Evolutionary conservation across 2,888 invertebrate species (phyloP), one percentile per base, ranked within the genome.

Genomic region (Apotomis turbidana): DNA sequence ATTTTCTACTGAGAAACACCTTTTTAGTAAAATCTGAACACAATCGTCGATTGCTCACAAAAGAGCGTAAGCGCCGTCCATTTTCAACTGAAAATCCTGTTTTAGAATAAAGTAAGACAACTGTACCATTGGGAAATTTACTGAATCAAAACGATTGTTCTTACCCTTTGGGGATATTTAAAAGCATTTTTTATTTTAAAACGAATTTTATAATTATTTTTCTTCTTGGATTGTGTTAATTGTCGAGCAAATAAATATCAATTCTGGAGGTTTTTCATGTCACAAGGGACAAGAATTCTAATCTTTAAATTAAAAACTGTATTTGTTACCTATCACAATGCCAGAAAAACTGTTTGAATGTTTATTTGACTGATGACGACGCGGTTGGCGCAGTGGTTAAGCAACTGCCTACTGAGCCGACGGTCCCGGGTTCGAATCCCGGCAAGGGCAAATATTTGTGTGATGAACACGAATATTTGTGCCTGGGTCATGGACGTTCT

Each of bases 51-150:
- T 27, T 27, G 27, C 27, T 27, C 27, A 5, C 46, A 55, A 46
- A 55, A 55, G 12, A n/a, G 13, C 46, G 8, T 66, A 55, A 27
- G 5, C 2, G 12, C 12, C 12, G 27, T 27, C 3, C 8, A 12
- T 55, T 55, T 27, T 3, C 8, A 46, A 49, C 10, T 49, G 12
- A 49, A 8, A 49, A 10, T 2, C 1, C 44, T 8, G 46, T 6
- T 66, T 27, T 27, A 27, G 27, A 27, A 27, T 12, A 12, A 64
- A 3, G 8, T n/a, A 27, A 52, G n/a, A 10, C 61, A 58, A 68
- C 15, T 52, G 36, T 55, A 68, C 71, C 71, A 57, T 58, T 4
- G 71, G 68, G 71, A 72, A 72, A 72, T 72, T 58, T 58, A 38
- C 44, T 44, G 52, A 62, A 62, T 72, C 62, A 67, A 51, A 62